These are phyloP conservation scores for Brachynemurus nebulosus DNA, from an alignment of 2,888 invertebrate species.

Conservation along the genomic window DNA sequence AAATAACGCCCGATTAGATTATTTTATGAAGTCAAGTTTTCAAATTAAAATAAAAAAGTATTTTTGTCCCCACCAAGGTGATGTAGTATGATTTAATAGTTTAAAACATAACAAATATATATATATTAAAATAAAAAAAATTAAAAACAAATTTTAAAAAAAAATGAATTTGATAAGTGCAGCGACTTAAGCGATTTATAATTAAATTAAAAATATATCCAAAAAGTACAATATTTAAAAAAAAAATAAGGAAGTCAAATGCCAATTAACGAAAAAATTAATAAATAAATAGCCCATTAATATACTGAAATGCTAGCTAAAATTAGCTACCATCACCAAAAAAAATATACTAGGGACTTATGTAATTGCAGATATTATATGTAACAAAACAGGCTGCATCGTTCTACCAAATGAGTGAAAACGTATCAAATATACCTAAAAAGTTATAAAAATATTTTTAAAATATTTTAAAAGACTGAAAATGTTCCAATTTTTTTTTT, in stretches of 20 bases:
- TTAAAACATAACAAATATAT: neutral
- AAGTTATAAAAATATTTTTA: too few species aligned
- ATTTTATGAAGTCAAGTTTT: slow-evolving; percentile 11
- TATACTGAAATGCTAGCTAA: neutral
- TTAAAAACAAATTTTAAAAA: neutral
- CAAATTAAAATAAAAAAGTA: slow-evolving; percentile 14
- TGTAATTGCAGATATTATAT: neutral
- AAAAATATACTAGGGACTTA: neutral
- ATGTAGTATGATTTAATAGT: neutral
- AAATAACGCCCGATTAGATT: slow-evolving; percentile 5
- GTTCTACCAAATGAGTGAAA: neutral
- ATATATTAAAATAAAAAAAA: neutral
- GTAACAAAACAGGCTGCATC: neutral
- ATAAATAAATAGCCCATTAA: neutral
- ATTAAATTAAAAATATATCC: neutral
- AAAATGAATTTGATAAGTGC: too few species aligned
- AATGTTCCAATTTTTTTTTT: neutral
- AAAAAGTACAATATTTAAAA: neutral
- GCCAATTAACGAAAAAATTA: neutral
- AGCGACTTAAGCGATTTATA: too few species aligned
- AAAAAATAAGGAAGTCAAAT: neutral
- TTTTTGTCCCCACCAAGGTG: neutral
- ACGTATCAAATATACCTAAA: too few species aligned
- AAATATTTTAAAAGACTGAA: too few species aligned
- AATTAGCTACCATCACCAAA: neutral